A percentile compares a stretch with the other conserved stretches of the same genome.
phyloP scores from a whole-genome alignment of 2,797 vertebrate species.

The Enteromius radiatus region DNA sequence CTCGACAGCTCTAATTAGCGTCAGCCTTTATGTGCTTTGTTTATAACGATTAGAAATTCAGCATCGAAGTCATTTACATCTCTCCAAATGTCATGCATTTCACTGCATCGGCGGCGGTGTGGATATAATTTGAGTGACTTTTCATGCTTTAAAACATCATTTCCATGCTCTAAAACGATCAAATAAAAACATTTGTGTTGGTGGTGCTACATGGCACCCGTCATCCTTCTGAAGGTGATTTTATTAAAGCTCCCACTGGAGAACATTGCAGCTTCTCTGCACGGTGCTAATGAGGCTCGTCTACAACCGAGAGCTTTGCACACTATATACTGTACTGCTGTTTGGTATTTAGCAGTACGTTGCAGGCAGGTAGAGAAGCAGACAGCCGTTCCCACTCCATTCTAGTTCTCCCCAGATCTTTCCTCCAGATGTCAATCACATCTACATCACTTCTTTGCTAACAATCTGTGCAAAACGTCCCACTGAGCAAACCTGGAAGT shows the following conservation, averaged over 20 bases:
- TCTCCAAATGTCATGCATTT: slow-evolving; percentile 48
- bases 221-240: slow-evolving; percentile 36
- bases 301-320: neutral
- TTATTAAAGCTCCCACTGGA: slow-evolving; percentile 20
- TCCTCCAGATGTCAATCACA: slow-evolving; percentile 23
- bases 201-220: slow-evolving; percentile 1
- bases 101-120: neutral
- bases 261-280: slow-evolving; percentile 18
- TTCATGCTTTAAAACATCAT: too few relatives aligned
- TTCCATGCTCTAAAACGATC: slow-evolving; percentile 32
- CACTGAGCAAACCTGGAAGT: slow-evolving; percentile 20
- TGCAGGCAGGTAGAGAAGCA: slow-evolving; percentile 15
- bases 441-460: slow-evolving; percentile 21
- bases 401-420: slow-evolving; percentile 22
- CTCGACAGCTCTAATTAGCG: slow-evolving; percentile 71
- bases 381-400: slow-evolving; percentile 11
- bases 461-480: slow-evolving; percentile 14
- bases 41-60: slow-evolving; percentile 59
- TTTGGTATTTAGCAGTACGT: neutral
- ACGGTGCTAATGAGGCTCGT: slow-evolving; percentile 20
- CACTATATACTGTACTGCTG: neutral
- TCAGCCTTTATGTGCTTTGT: slow-evolving; percentile 61
- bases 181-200: slow-evolving; percentile 19
- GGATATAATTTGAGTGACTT: slow-evolving; percentile 3
- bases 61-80: slow-evolving; percentile 43